Evolutionary conservation across 2,888 invertebrate genomes (phyloP).

Genomic region (Diarsia rubi): DNA sequence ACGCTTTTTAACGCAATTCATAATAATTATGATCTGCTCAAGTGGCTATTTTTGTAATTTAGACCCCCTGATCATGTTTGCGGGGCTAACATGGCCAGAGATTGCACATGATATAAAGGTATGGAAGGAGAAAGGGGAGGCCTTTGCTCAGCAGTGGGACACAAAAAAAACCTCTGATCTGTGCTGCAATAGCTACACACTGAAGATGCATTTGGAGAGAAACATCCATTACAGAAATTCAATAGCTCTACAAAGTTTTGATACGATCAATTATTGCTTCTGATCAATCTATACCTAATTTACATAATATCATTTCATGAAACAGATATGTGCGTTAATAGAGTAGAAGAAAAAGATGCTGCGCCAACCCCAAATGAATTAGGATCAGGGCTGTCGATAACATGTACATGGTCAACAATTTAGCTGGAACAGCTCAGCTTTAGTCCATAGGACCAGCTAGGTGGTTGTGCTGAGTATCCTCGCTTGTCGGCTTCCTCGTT

Average conservation of each 20-base stretch:
- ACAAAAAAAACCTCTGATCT: not conserved
- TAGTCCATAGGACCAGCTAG: constrained; percentile 88
- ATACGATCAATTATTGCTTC: constrained; percentile 4
- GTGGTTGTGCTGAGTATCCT: constrained; percentile 88
- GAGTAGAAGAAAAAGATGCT: not conserved
- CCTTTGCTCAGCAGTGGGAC: no score
- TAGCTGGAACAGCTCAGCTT: constrained; percentile 91
- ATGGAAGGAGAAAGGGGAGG: no score
- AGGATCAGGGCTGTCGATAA: not conserved
- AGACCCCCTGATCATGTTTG: no score
- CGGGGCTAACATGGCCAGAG: no score
- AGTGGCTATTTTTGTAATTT: no score
- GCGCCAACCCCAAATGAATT: not conserved
- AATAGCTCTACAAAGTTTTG: no score
- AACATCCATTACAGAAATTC: not conserved
- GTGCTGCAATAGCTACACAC: not conserved
- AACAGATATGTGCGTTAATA: not conserved
- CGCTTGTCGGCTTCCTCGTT: constrained; percentile 88
- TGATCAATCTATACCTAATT: not conserved
- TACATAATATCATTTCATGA: constrained; percentile 1
- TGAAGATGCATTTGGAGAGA: not conserved
- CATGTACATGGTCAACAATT: not conserved
- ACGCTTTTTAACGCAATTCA: no score
- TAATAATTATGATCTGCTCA: no score
- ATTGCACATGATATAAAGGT: no score